Evolutionary conservation across 2,888 invertebrate species (phyloP).

Genomic region (Drosophila borealis): DNA sequence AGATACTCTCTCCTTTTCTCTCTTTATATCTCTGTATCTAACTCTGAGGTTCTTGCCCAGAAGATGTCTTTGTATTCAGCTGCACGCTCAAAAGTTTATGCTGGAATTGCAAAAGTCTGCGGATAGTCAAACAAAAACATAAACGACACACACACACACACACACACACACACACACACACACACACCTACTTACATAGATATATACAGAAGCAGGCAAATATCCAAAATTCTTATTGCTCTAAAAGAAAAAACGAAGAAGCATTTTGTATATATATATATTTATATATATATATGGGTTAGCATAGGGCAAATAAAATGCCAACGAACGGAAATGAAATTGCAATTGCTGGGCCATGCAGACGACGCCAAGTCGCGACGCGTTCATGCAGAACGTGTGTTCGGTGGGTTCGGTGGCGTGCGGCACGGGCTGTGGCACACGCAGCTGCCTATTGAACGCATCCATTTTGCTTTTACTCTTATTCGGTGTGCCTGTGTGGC

Average conservation of each 20-base stretch:
- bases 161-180: too few species aligned
- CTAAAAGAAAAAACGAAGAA: conserved; percentile 39
- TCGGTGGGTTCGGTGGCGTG: background rate
- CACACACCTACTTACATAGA: conserved; percentile 3
- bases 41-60: background rate
- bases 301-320: conserved; percentile 56
- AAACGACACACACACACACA: conserved; percentile 22
- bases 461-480: conserved; percentile 51
- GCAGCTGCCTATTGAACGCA: conserved; percentile 59
- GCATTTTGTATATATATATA: conserved; percentile 30
- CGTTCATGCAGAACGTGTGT: conserved; percentile 54
- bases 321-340: conserved; percentile 73
- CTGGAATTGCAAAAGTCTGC: conserved; percentile 35
- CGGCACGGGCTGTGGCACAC: conserved; percentile 15
- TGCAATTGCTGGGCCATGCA: conserved; percentile 70
- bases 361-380: conserved; percentile 76
- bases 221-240: conserved; percentile 59
- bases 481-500: conserved; percentile 32
- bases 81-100: conserved; percentile 36
- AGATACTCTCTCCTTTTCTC: conserved; percentile 23
- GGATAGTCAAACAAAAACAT: conserved; percentile 39
- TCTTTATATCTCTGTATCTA: background rate
- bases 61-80: conserved; percentile 26
- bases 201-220: conserved; percentile 16
- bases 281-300: conserved; percentile 8